These are phyloP conservation scores for Ranitomeya variabilis DNA, from an alignment of 2,113 vertebrate species.

Conservation along the genomic window DNA sequence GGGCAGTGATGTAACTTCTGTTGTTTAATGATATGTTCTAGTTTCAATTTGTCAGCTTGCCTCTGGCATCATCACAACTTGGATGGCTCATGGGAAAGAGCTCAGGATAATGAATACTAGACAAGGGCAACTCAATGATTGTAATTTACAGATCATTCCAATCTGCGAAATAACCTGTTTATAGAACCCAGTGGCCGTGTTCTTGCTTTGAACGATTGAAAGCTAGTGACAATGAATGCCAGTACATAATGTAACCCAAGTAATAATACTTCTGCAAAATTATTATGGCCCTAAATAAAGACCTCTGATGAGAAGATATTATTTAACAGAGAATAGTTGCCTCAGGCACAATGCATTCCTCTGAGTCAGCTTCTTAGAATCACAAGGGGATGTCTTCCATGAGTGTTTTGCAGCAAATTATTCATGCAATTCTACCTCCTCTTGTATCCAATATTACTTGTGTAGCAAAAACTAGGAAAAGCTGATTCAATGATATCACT, in stretches of 20 bases:
- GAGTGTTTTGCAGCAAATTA: not conserved
- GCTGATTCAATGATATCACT: not conserved
- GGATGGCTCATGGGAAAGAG: not conserved
- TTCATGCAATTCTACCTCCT: not conserved
- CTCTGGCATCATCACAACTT: not conserved
- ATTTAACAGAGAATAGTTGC: slow-evolving; percentile 5
- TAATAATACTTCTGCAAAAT: not conserved
- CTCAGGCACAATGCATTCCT: slow-evolving; percentile 5
- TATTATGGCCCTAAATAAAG: not conserved
- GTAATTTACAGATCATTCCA: not conserved
- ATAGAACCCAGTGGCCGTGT: not conserved
- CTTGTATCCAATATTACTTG: not conserved
- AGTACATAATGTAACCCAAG: not conserved
- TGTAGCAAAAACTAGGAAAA: not conserved
- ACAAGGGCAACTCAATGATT: not conserved
- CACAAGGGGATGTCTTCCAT: not conserved
- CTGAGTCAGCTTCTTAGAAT: slow-evolving; percentile 18
- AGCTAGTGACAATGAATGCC: not conserved
- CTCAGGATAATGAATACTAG: not conserved
- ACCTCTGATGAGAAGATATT: not conserved
- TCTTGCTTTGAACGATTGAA: not conserved
- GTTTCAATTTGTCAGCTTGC: not conserved
- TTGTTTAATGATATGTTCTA: not conserved
- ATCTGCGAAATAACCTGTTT: no score
- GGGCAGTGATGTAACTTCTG: not conserved